A percentile compares a stretch with the other conserved stretches of the same genome.
These are phyloP conservation scores for Spatulosminthurus flaviceps DNA, from an alignment of 2,888 invertebrate species.

Conservation along the genomic window DNA sequence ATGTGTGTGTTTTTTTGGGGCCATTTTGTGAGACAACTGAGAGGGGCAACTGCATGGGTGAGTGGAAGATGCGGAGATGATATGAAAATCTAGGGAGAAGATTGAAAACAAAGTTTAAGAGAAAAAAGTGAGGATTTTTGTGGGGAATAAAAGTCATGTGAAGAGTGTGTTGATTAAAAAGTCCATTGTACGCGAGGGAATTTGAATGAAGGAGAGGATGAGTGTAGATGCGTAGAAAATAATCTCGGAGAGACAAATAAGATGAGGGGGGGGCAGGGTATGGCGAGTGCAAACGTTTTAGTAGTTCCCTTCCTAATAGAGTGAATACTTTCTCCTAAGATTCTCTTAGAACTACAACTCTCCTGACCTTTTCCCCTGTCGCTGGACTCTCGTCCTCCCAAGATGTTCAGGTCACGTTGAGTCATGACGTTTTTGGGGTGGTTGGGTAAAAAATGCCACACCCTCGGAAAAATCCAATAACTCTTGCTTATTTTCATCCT, in stretches of 20 bases:
- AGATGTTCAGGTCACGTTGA: slow-evolving; percentile 32
- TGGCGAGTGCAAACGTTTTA: neutral
- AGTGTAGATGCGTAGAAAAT: slow-evolving; percentile 34
- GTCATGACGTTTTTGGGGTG: slow-evolving; percentile 26
- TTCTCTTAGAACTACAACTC: no score
- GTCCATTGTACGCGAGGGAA: neutral
- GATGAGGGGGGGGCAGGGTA: neutral
- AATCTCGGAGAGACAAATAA: slow-evolving; percentile 24
- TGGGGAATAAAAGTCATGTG: neutral
- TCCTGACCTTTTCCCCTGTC: neutral
- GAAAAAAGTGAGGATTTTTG: neutral
- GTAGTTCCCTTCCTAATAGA: neutral
- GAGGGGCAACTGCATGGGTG: no score
- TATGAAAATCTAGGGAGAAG: no score
- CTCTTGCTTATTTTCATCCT: neutral
- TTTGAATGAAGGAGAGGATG: slow-evolving; percentile 12
- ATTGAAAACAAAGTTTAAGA: neutral
- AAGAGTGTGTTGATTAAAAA: neutral
- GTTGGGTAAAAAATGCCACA: slow-evolving; percentile 39
- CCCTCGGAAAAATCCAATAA: slow-evolving; percentile 53
- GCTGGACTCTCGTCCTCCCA: neutral
- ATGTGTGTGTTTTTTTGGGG: no score
- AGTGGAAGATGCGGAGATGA: no score
- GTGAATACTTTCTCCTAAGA: neutral
- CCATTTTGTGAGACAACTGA: no score